Conservation (phyloP, 35 echinoderm and acorn worm genomes). For the Lytechinus variegatus region DNA sequence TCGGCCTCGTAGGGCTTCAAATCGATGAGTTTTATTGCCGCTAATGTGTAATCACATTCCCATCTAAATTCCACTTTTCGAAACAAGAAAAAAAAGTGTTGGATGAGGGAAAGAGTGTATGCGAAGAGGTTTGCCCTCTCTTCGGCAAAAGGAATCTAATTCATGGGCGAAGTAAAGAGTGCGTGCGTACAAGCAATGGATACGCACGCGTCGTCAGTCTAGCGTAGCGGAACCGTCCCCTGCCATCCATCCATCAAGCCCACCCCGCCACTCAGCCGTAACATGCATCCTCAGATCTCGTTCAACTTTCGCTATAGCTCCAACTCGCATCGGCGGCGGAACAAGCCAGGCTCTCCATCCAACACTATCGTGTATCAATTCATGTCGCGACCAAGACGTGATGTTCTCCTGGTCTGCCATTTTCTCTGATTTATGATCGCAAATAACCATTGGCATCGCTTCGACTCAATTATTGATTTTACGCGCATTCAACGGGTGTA, state of each 20-base stretch:
- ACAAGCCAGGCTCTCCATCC: conserved; percentile 4
- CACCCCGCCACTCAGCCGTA: conserved; percentile 44
- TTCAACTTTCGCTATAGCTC: conserved; percentile 34
- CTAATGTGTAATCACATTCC: conserved; percentile 54
- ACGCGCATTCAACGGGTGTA: conserved; percentile 52
- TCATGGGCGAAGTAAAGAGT: conserved; percentile 42
- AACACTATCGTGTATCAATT: conserved; percentile 53
- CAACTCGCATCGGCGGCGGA: conserved; percentile 11
- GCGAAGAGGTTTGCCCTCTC: conserved; percentile 44
- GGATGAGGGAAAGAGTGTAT: conserved; percentile 27
- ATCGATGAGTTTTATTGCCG: conserved; percentile 53
- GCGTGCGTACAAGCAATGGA: conserved; percentile 51
- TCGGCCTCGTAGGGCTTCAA: conserved; percentile 39
- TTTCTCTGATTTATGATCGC: conserved; percentile 51
- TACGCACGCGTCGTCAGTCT: conserved; percentile 49
- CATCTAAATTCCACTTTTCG: conserved; percentile 49
- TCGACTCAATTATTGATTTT: conserved; percentile 59
- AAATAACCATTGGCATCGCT: conserved; percentile 56
- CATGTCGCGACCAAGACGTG: conserved; percentile 39
- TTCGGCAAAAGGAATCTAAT: conserved; percentile 28
- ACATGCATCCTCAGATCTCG: conserved; percentile 41
- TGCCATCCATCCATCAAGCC: conserved; percentile 53
- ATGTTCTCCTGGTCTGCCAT: conserved; percentile 37
- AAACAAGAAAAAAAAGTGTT: conserved; percentile 11
- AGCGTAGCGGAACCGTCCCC: conserved; percentile 52